These are phyloP conservation scores for Pocillopora verrucosa DNA, from an alignment of 64 coral and sea anemone species.

Conservation along the genomic window DNA sequence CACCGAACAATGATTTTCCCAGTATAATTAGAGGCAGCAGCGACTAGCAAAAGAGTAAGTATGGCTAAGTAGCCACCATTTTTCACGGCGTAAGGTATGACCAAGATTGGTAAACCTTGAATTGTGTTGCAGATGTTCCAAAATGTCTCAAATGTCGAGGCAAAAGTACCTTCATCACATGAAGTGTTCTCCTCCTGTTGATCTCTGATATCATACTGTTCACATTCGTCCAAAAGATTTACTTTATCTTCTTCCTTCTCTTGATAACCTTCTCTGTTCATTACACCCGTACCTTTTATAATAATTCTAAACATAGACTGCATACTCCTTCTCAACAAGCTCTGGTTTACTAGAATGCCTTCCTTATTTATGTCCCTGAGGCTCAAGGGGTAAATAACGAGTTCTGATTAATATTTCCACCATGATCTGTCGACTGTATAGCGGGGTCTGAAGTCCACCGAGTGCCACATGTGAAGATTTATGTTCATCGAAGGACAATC, in stretches of 20 bases:
- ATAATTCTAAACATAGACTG: background rate
- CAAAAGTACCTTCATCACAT: conserved; percentile 36
- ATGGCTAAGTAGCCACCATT: conserved; percentile 80
- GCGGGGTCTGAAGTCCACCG: background rate
- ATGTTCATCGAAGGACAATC: background rate
- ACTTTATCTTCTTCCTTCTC: background rate
- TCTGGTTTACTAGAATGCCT: background rate
- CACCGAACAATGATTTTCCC: conserved; percentile 76
- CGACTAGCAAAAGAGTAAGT: conserved; percentile 59
- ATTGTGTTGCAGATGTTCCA: conserved; percentile 99
- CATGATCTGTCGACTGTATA: no score
- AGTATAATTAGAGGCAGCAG: conserved; percentile 84
- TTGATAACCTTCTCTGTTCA: background rate
- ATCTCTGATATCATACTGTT: background rate
- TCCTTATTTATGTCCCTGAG: background rate
- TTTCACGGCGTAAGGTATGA: conserved; percentile 80
- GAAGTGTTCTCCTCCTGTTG: background rate
- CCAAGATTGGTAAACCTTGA: conserved; percentile 93
- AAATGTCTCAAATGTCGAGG: conserved; percentile 86
- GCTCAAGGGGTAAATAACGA: background rate
- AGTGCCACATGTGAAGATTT: background rate
- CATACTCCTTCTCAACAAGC: background rate
- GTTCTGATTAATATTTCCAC: no score
- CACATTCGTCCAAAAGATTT: background rate
- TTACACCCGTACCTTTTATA: background rate